phyloP scores from a whole-genome alignment of 2,888 invertebrate genomes.

The Trichogramma dendrolimi region DNA sequence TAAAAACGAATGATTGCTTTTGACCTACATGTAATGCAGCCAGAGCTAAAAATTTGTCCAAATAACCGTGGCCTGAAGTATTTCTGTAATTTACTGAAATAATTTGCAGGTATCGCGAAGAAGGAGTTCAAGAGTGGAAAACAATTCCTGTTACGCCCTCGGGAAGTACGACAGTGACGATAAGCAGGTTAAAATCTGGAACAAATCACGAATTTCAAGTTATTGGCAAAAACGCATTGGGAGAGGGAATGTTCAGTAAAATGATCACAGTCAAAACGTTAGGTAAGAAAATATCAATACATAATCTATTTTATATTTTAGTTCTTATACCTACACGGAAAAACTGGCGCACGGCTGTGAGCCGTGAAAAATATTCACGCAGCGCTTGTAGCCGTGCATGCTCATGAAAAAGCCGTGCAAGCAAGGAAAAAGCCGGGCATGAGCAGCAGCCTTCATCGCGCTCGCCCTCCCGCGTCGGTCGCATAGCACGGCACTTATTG shows the following conservation, averaged over 20 bases:
- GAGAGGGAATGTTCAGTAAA: constrained; percentile 94
- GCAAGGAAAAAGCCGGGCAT: too few species aligned
- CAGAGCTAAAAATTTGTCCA: background rate
- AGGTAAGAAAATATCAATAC: constrained; percentile 60
- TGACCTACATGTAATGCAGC: background rate
- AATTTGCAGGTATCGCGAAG: constrained; percentile 68
- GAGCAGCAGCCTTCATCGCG: too few species aligned
- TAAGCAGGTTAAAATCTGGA: constrained; percentile 84
- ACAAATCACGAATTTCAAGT: constrained; percentile 95
- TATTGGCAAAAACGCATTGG: constrained; percentile 88
- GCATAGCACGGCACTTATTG: too few species aligned
- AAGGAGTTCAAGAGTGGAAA: constrained; percentile 85
- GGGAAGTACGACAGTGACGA: constrained; percentile 77
- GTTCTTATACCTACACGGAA: too few species aligned
- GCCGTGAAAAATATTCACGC: too few species aligned
- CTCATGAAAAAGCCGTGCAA: too few species aligned
- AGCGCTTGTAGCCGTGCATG: too few species aligned
- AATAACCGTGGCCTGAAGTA: background rate
- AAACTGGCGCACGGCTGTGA: too few species aligned
- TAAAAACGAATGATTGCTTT: too few species aligned
- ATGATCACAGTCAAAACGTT: constrained; percentile 83
- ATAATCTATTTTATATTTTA: constrained; percentile 13
- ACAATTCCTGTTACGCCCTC: constrained; percentile 90
- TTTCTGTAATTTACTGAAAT: background rate
- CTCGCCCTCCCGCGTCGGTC: too few species aligned